A percentile compares a stretch with the other conserved stretches of the same genome.
These are phyloP conservation scores for Perodicticus potto DNA, from an alignment of 2,797 vertebrate genomes.

Conservation along the genomic window DNA sequence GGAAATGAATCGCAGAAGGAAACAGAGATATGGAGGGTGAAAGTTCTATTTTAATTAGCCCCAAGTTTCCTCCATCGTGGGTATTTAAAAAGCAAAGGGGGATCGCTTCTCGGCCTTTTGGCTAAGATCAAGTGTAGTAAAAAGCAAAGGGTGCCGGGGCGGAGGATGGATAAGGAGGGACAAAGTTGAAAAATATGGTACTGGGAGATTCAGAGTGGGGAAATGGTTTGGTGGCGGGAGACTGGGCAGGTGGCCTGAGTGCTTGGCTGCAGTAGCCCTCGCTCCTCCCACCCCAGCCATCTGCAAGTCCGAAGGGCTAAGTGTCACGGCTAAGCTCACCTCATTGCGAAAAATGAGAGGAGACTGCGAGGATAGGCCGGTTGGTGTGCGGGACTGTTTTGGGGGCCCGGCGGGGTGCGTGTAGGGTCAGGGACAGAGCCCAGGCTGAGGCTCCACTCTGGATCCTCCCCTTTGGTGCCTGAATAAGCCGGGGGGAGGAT, in stretches of 20 bases:
- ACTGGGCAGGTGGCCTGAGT: accelerated
- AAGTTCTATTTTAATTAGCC: slow-evolving; percentile 5
- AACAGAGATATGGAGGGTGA: neutral
- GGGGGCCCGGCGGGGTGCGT: neutral
- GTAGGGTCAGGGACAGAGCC: neutral
- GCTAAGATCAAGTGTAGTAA: neutral
- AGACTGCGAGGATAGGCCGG: neutral
- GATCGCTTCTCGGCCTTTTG: no score
- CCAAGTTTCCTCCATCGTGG: neutral
- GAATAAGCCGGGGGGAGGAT: neutral
- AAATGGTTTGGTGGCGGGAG: neutral
- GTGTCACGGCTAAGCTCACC: neutral
- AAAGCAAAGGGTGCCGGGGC: neutral
- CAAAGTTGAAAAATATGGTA: neutral
- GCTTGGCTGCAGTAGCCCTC: neutral
- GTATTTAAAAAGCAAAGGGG: neutral
- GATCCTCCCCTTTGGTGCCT: neutral
- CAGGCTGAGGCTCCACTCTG: neutral
- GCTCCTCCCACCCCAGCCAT: neutral
- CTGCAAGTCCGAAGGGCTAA: neutral
- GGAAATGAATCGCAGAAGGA: neutral
- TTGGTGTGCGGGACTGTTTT: neutral
- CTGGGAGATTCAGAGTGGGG: accelerated
- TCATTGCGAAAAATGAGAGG: neutral
- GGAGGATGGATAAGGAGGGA: neutral